A percentile compares a stretch with the other conserved stretches of the same genome.
Evolutionary conservation across 2,888 invertebrate genomes (phyloP).

Genomic region (Tinea semifulvella): DNA sequence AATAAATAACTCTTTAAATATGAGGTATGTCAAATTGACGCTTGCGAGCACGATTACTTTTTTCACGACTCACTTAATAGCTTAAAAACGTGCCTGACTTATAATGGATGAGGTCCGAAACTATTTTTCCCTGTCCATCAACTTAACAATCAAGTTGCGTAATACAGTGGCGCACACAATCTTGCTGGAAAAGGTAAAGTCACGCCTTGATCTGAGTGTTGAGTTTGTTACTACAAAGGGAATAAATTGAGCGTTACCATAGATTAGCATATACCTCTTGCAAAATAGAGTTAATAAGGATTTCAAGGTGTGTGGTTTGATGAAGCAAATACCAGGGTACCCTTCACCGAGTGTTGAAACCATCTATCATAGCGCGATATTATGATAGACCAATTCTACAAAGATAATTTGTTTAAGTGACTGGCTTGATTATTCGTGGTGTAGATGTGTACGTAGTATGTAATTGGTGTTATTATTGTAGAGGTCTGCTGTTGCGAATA

Average conservation of each 20-base stretch:
- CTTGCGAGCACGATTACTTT: slow-evolving; percentile 10
- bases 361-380: slow-evolving; percentile 22
- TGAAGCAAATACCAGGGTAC: slow-evolving; percentile 15
- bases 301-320: slow-evolving; percentile 13
- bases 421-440: slow-evolving; percentile 16
- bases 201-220: slow-evolving; percentile 7
- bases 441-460: slow-evolving; percentile 12
- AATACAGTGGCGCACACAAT: slow-evolving; percentile 10
- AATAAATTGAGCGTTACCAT: background rate
- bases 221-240: background rate
- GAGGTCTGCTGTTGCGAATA: slow-evolving; percentile 19
- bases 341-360: slow-evolving; percentile 22
- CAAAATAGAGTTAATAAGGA: slow-evolving; percentile 12
- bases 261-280: slow-evolving; percentile 1
- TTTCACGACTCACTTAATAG: slow-evolving; percentile 13
- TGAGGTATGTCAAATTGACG: slow-evolving; percentile 9
- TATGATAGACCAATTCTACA: slow-evolving; percentile 22
- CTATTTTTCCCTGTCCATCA: slow-evolving; percentile 11
- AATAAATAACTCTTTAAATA: background rate
- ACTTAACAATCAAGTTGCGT: slow-evolving; percentile 8
- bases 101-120: slow-evolving; percentile 11
- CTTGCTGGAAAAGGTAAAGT: slow-evolving; percentile 7
- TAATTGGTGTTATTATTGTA: slow-evolving; percentile 24
- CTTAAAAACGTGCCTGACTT: slow-evolving; percentile 14
- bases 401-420: slow-evolving; percentile 19